Conservation (phyloP, 2,113 vertebrate species). For the Crotalus tigris region DNA sequence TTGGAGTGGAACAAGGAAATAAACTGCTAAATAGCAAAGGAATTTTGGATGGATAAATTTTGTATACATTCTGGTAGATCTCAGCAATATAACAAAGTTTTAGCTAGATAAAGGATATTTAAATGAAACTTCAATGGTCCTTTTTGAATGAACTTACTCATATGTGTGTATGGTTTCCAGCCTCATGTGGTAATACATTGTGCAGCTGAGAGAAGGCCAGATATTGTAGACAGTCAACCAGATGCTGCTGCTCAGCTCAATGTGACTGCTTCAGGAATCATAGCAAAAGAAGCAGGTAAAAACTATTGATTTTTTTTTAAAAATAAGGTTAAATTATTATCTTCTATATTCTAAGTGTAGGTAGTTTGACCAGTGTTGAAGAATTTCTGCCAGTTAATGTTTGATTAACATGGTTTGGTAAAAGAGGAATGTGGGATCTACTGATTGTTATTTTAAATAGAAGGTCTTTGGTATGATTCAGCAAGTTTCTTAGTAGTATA, state of each 20-base stretch:
- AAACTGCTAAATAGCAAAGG: not conserved
- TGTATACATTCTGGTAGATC: not conserved
- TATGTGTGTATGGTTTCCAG: conserved; percentile 73
- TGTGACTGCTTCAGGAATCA: conserved; percentile 83
- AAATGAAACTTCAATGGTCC: not conserved
- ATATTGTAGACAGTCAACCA: conserved; percentile 87
- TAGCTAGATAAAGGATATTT: not conserved
- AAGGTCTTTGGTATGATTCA: not conserved
- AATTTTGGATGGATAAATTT: not conserved
- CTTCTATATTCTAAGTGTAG: not conserved
- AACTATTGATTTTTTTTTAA: not conserved
- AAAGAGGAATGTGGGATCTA: not conserved
- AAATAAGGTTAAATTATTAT: not conserved
- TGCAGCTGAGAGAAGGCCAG: conserved; percentile 94
- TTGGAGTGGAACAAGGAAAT: not conserved
- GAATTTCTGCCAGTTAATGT: rapidly evolving
- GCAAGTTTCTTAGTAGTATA: not conserved
- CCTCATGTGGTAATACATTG: conserved; percentile 93
- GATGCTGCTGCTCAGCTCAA: conserved; percentile 88
- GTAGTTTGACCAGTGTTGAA: rapidly evolving
- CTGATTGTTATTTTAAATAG: not conserved
- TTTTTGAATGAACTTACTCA: conserved; percentile 16
- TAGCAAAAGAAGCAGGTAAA: conserved; percentile 92
- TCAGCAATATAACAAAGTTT: not conserved
- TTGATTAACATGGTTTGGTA: rapidly evolving